Conservation (phyloP, 2,797 vertebrate genomes). For the Artibeus lituratus region DNA sequence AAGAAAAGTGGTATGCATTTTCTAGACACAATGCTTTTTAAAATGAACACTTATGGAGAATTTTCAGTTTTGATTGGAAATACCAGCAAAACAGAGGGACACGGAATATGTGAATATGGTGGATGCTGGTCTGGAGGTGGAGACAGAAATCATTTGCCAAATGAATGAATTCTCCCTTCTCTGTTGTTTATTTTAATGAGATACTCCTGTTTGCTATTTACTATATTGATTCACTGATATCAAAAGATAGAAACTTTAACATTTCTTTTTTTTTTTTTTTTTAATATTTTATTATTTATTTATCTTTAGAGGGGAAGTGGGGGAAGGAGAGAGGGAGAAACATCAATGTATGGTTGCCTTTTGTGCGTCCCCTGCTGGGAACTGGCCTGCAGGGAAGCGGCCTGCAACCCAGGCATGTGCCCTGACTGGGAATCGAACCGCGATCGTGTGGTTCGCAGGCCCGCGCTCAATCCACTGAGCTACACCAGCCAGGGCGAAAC, state of each 20-base stretch:
- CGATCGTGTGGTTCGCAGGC: too few relatives aligned
- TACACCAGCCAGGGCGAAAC: too few relatives aligned
- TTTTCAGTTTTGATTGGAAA: background rate
- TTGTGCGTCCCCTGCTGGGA: too few relatives aligned
- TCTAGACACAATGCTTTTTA: background rate
- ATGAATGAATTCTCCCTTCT: background rate
- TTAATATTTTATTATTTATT: too few relatives aligned
- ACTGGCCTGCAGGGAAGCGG: too few relatives aligned
- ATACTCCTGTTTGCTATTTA: background rate
- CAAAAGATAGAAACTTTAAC: background rate
- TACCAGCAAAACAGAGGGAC: background rate
- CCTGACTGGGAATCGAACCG: too few relatives aligned
- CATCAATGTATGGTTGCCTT: too few relatives aligned
- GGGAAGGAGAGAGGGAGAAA: too few relatives aligned
- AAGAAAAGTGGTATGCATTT: background rate
- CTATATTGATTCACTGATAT: background rate
- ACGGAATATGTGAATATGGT: background rate
- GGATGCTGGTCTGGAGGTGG: background rate
- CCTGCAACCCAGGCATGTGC: too few relatives aligned
- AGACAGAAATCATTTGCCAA: background rate
- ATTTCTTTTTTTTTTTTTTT: slow-evolving; percentile 6
- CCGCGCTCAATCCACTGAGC: too few relatives aligned
- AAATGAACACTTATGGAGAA: background rate
- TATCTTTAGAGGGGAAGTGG: too few relatives aligned
- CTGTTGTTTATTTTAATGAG: slow-evolving; percentile 10